Percentiles rank a stretch among this genome's conserved stretches.
Conservation (phyloP, 2,797 vertebrate genomes). For the Chelon auratus region DNA sequence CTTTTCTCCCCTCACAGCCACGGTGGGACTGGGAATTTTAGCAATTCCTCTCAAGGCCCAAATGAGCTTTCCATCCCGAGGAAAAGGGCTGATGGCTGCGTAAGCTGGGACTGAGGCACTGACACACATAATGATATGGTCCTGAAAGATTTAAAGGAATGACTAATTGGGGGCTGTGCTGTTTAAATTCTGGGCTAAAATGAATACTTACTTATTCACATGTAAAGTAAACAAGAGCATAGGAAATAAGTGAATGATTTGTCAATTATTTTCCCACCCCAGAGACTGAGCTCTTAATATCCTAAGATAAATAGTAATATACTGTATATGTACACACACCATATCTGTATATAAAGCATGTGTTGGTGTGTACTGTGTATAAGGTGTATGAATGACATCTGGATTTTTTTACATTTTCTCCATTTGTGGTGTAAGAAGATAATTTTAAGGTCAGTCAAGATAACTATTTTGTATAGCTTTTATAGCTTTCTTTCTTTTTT, state of each 20-base stretch:
- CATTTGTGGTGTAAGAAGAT: neutral
- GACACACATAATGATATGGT: conserved; percentile 61
- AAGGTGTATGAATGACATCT: too few species aligned
- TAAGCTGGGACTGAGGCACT: conserved; percentile 50
- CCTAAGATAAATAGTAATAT: neutral
- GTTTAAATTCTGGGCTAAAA: neutral
- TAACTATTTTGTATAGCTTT: neutral
- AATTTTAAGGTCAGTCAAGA: neutral
- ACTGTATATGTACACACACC: neutral
- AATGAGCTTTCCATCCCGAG: conserved; percentile 71
- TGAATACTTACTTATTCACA: neutral
- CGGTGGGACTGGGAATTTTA: conserved; percentile 58
- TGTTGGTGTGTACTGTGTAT: neutral
- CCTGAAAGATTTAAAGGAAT: conserved; percentile 51
- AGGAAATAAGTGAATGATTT: neutral
- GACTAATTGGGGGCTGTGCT: conserved; percentile 51
- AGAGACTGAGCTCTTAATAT: neutral
- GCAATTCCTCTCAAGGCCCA: conserved; percentile 58
- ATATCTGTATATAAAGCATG: neutral
- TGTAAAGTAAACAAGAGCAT: neutral
- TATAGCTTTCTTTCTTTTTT: too few species aligned
- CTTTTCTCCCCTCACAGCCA: conserved; percentile 42
- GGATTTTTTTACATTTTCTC: too few species aligned
- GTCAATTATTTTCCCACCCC: neutral
- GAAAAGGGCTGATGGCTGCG: conserved; percentile 61